phyloP scores from a whole-genome alignment of 2,113 vertebrate species.

The Stictonetta naevosa region DNA sequence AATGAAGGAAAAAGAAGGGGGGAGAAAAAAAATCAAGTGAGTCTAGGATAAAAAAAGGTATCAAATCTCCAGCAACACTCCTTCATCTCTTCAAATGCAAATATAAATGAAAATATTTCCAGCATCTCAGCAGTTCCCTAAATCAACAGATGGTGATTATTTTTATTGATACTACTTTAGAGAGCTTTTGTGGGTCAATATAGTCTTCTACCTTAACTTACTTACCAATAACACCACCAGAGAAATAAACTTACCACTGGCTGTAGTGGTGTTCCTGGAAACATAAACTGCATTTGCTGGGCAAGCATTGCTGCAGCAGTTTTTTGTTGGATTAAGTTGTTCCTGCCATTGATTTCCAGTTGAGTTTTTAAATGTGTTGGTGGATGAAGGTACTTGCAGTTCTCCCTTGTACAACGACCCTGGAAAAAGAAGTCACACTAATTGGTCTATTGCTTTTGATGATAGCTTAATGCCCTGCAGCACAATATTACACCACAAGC shows the following conservation, averaged over 20 bases:
- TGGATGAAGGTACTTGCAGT: conserved; percentile 99
- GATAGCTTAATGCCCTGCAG: background rate
- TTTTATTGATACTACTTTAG: background rate
- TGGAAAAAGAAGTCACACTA: conserved; percentile 67
- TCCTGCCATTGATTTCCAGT: conserved; percentile 95
- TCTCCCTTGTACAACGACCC: conserved; percentile 97
- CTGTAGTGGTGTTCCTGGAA: conserved; percentile 94
- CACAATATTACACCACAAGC: conserved; percentile 13
- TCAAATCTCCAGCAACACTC: background rate
- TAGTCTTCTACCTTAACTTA: background rate
- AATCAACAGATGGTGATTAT: background rate
- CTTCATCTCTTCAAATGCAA: background rate
- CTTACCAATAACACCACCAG: background rate
- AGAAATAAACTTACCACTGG: conserved; percentile 87
- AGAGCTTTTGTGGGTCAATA: background rate
- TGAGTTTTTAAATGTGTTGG: conserved; percentile 99
- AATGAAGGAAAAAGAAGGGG: background rate
- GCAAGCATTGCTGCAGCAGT: conserved; percentile 98
- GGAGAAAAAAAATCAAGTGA: background rate
- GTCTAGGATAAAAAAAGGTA: background rate
- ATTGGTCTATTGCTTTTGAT: background rate
- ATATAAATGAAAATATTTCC: background rate
- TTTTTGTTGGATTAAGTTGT: conserved; percentile 99
- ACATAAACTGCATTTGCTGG: conserved; percentile 99
- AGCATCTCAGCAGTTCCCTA: background rate